phyloP scores from a whole-genome alignment of 1,140 invertebrate genomes.

The Pseudomyrmex flavicornis region DNA sequence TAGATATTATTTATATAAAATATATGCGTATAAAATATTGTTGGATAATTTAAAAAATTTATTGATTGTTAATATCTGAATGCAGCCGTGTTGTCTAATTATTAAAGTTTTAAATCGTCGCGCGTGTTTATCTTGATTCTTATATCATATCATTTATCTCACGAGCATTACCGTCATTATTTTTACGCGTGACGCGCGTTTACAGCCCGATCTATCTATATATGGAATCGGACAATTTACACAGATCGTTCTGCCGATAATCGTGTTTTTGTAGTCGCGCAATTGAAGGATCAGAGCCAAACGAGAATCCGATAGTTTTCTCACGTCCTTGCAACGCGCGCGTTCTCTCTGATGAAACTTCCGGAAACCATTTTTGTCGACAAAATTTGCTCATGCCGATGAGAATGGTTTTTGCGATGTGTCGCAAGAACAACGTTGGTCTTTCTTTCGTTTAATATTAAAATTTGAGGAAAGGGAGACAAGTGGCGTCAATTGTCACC shows the following conservation, averaged over 20 bases:
- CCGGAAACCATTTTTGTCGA: too few species aligned
- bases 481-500: background rate
- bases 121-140: background rate
- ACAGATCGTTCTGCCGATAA: background rate
- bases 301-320: constrained; percentile 33
- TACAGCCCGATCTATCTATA: background rate
- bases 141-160: background rate
- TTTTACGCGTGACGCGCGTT: background rate
- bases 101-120: background rate
- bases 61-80: background rate
- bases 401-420: background rate
- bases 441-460: background rate
- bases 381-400: background rate
- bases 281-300: constrained; percentile 20
- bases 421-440: background rate
- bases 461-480: background rate
- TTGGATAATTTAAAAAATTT: background rate
- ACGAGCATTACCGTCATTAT: background rate
- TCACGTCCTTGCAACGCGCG: background rate
- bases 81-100: background rate
- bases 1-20: too few species aligned
- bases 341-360: background rate
- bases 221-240: constrained; percentile 4
- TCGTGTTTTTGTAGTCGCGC: background rate
- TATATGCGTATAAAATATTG: background rate